Percentiles rank a stretch among this genome's conserved stretches.
Evolutionary conservation across 2,888 invertebrate species (phyloP).

Genomic region (Kryphioiulus occultus): DNA sequence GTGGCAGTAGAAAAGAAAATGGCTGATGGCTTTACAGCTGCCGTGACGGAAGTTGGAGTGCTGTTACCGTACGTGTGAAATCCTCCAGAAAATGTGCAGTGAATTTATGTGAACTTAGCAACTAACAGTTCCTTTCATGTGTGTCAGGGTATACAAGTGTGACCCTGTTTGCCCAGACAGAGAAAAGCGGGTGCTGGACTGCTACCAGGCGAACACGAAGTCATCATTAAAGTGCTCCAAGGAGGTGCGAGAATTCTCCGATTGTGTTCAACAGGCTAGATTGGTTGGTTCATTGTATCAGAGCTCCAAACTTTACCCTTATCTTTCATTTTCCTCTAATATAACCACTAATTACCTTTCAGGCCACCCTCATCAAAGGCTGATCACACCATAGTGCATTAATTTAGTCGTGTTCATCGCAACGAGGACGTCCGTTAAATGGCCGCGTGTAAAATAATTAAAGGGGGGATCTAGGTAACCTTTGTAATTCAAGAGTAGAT

Average conservation of each 20-base stretch:
- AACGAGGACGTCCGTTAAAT: neutral
- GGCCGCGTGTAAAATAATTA: neutral
- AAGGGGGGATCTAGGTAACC: neutral
- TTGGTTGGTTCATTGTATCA: neutral
- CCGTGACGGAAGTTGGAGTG: neutral
- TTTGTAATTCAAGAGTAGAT: constrained; percentile 17
- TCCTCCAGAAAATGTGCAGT: neutral
- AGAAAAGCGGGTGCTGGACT: constrained; percentile 41
- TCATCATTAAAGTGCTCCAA: constrained; percentile 27
- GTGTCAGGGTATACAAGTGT: neutral
- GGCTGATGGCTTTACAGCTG: neutral
- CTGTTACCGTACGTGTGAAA: constrained; percentile 16
- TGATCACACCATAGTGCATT: neutral
- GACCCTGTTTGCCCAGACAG: neutral
- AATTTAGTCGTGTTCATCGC: neutral
- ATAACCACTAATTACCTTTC: neutral
- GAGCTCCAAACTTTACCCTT: neutral
- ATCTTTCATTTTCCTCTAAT: neutral
- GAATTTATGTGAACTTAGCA: neutral
- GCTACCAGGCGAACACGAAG: constrained; percentile 21
- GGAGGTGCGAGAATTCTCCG: constrained; percentile 39
- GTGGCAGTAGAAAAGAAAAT: neutral
- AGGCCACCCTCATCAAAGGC: neutral
- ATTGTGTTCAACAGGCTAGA: constrained; percentile 41
- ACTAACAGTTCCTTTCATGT: neutral